phyloP scores from a whole-genome alignment of 2,888 invertebrate species.

The Andrena minutula region DNA sequence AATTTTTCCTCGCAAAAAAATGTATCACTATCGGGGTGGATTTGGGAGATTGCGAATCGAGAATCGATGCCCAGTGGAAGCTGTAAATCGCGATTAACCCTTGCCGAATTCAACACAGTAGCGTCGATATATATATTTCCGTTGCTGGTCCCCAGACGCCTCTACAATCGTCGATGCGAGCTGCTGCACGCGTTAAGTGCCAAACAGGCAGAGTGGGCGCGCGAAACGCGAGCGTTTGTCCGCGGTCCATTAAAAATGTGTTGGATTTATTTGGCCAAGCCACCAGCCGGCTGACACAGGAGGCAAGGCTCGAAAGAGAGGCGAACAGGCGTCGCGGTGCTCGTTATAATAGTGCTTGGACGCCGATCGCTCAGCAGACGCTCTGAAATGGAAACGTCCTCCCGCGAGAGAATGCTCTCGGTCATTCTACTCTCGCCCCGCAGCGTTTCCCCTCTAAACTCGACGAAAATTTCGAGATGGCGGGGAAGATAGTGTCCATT shows the following conservation, averaged over 20 bases:
- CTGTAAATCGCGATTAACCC: conserved; percentile 25
- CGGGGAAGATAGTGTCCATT: too few species aligned
- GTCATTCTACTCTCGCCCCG: too few species aligned
- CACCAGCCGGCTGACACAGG: conserved; percentile 57
- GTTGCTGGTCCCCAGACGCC: conserved; percentile 52
- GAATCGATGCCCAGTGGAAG: conserved; percentile 1
- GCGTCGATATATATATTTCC: conserved; percentile 66
- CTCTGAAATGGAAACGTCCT: conserved; percentile 15
- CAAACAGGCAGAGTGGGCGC: conserved; percentile 47
- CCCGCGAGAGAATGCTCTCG: neutral
- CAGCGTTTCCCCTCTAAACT: too few species aligned
- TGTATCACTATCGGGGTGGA: neutral
- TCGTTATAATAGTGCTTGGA: conserved; percentile 52
- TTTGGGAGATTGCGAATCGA: conserved; percentile 4
- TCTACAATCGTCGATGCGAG: conserved; percentile 27
- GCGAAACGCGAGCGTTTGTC: conserved; percentile 70
- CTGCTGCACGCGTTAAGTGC: conserved; percentile 19
- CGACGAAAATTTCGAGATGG: too few species aligned
- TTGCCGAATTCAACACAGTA: conserved; percentile 35
- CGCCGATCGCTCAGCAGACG: conserved; percentile 41
- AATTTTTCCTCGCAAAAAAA: neutral
- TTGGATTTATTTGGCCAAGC: conserved; percentile 75
- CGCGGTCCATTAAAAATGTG: conserved; percentile 79
- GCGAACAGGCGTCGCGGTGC: conserved; percentile 50
- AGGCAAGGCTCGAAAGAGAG: conserved; percentile 54